phyloP scores from a whole-genome alignment of 2,888 invertebrate genomes.

The Calameuta filiformis region DNA sequence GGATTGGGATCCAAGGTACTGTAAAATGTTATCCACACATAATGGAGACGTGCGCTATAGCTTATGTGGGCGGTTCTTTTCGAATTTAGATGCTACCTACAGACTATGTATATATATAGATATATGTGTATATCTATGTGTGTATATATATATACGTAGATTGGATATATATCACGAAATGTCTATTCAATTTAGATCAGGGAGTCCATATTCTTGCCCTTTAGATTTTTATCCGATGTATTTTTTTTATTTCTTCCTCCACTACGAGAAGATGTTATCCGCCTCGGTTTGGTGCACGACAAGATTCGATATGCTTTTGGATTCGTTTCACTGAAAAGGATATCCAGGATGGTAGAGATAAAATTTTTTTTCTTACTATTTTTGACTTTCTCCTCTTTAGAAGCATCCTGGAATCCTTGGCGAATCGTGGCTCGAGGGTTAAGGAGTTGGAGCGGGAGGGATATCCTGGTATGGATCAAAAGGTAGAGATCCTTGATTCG shows the following conservation, averaged over 20 bases:
- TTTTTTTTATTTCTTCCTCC: background rate
- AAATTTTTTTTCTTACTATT: background rate
- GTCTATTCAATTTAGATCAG: conserved; percentile 20
- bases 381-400: background rate
- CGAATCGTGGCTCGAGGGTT: background rate
- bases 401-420: background rate
- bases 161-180: conserved; percentile 24
- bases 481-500: background rate
- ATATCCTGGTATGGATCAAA: background rate
- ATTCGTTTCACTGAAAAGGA: background rate
- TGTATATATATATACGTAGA: background rate
- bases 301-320: background rate
- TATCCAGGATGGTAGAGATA: background rate
- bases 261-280: background rate
- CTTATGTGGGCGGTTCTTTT: background rate
- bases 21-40: background rate
- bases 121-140: background rate
- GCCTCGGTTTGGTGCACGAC: background rate
- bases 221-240: background rate
- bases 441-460: background rate
- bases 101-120: background rate
- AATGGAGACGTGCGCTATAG: background rate
- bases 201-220: background rate
- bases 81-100: background rate
- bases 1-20: background rate